Conservation (phyloP, 2,113 vertebrate species). For the Phyllopteryx taeniolatus region DNA sequence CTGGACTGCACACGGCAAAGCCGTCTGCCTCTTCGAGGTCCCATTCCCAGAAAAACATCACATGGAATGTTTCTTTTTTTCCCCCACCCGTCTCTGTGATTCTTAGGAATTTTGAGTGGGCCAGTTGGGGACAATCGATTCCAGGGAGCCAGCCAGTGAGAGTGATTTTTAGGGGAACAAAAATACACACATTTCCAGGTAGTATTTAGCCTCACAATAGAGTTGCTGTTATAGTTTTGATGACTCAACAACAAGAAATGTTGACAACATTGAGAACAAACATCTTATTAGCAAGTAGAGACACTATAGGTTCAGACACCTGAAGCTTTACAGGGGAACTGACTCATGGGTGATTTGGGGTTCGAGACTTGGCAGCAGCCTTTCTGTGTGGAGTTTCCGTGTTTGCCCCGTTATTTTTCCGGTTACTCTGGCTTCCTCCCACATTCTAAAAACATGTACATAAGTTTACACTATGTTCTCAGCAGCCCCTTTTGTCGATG, state of each 20-base stretch:
- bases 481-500: too few relatives aligned
- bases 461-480: too few relatives aligned
- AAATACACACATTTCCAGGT: constrained; percentile 40
- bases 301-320: constrained; percentile 17
- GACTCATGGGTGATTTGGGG: too few relatives aligned
- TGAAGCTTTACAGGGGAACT: constrained; percentile 17
- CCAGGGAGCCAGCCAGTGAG: constrained; percentile 43
- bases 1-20: constrained; percentile 40
- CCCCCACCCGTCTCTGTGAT: constrained; percentile 22
- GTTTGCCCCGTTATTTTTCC: too few relatives aligned
- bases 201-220: constrained; percentile 22
- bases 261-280: constrained; percentile 2
- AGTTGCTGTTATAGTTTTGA: background rate
- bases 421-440: too few relatives aligned
- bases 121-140: constrained; percentile 47
- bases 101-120: constrained; percentile 42
- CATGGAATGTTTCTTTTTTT: constrained; percentile 43
- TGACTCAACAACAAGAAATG: background rate
- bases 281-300: background rate
- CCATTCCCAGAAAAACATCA: constrained; percentile 59
- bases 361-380: too few relatives aligned
- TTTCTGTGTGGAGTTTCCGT: too few relatives aligned
- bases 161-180: constrained; percentile 3
- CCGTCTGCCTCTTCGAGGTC: constrained; percentile 29
- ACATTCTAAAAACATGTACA: too few relatives aligned